Evolutionary conservation across 2,797 vertebrate species (phyloP), one percentile per base, ranked within the genome.

Genomic region (Morelia viridis): DNA sequence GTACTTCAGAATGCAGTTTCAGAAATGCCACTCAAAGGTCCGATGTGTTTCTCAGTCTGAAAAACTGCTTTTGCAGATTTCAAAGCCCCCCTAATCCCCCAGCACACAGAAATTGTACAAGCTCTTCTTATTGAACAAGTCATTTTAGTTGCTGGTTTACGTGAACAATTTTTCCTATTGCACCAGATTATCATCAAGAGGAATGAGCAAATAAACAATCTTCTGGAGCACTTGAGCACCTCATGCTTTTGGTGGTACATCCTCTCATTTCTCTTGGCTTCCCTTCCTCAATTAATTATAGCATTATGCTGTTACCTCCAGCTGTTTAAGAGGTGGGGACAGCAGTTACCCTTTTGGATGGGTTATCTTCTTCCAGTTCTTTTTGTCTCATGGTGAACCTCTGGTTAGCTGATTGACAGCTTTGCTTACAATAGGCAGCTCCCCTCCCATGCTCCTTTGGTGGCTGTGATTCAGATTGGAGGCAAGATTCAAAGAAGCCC

Each of bases 401-500:
- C 22, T 53, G 58, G 83, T 31, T 50, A 86, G 57, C 1, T 46
- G 58, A 6, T 89, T 89, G 88, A 4, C 60, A 89, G 84, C 22
- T n/a, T 24, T 58, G 0, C 1, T 50, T 31, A 28, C 0, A 83
- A 31, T 9, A 19, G 31, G n/a, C n/a, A 0, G 0, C 93, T 91
- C 85, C 4, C 85, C 88, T n/a, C 87, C 92, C 95, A 80, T 90
- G 84, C 53, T 92, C 57, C 31, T 3, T 65, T 13, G 93, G n/a
- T 41, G 87, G 86, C 61, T 90, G 0, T 86, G 26, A 93, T 71
- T 92, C 1, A 90, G 60, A 93, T 87, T 28, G 80, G 22, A 94
- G 85, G 46, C 41, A 93, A 95, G 89, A 90, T 2, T 57, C 19
- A 96, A 96, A 83, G 60, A 83, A 26, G 2, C 53, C 65, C 60